Evolutionary conservation across 2,113 vertebrate species (phyloP).

Genomic region (Scatophagus argus): DNA sequence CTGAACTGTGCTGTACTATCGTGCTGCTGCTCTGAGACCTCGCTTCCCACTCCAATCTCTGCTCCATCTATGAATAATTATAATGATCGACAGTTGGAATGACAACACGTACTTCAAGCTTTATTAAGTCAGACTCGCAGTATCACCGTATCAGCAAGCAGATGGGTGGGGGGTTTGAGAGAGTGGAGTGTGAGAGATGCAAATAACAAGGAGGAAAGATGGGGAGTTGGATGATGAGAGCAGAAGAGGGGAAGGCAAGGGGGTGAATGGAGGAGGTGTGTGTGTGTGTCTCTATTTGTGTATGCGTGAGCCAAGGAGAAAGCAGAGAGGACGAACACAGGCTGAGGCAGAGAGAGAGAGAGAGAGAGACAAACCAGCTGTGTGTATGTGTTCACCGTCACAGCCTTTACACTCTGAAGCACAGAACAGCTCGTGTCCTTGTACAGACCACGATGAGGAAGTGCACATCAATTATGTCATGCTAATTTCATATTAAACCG

Average conservation of each 20-base stretch:
- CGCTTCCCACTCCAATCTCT: conserved; percentile 76
- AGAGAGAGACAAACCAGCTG: conserved; percentile 17
- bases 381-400: conserved; percentile 12
- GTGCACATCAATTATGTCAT: conserved; percentile 48
- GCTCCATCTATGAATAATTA: conserved; percentile 81
- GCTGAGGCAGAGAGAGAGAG: conserved; percentile 17
- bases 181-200: conserved; percentile 38
- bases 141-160: conserved; percentile 71
- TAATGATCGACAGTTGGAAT: conserved; percentile 79
- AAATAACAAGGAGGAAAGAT: conserved; percentile 60
- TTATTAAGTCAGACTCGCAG: conserved; percentile 77
- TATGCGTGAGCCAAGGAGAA: conserved; percentile 28
- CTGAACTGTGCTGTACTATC: conserved; percentile 33
- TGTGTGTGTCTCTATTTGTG: conserved; percentile 1
- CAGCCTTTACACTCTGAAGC: conserved; percentile 25
- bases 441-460: conserved; percentile 37
- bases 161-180: conserved; percentile 42
- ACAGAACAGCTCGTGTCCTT: conserved; percentile 12
- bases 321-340: conserved; percentile 1
- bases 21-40: conserved; percentile 69
- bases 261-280: conserved; percentile 14
- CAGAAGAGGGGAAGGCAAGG: not conserved
- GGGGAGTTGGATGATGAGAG: conserved; percentile 47
- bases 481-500: conserved; percentile 52
- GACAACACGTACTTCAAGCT: conserved; percentile 80